A percentile compares a stretch with the other conserved stretches of the same genome.
These are phyloP conservation scores for Connochaetes taurinus DNA, from an alignment of 2,113 vertebrate species.

Conservation along the genomic window DNA sequence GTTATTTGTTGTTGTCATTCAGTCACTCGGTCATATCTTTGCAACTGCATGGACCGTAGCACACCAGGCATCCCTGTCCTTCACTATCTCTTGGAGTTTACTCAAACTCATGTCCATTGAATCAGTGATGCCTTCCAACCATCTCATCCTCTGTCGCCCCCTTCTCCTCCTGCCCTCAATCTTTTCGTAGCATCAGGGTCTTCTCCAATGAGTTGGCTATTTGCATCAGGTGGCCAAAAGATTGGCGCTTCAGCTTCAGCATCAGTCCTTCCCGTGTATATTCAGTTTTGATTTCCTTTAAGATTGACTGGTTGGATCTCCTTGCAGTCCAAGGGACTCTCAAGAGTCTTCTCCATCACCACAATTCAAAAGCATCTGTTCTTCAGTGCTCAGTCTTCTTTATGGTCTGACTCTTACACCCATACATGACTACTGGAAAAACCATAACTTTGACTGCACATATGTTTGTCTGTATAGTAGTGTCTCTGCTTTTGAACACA, in stretches of 20 bases:
- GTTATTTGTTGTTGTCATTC: neutral
- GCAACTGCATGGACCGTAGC: neutral
- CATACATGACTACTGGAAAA: neutral
- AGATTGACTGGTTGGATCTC: neutral
- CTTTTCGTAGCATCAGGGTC: neutral
- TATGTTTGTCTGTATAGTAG: neutral
- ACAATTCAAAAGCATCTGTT: neutral
- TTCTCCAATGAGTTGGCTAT: neutral
- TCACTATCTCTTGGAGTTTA: neutral
- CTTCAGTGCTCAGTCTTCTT: neutral
- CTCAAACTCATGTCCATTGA: neutral
- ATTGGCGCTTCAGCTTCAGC: neutral
- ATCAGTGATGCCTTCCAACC: neutral
- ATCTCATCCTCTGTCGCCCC: neutral
- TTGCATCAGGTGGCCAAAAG: neutral
- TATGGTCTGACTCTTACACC: neutral
- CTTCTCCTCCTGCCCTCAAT: neutral
- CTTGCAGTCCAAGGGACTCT: neutral
- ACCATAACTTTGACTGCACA: neutral
- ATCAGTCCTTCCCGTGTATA: neutral
- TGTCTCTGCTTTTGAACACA: neutral
- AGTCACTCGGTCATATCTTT: neutral
- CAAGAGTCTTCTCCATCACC: neutral
- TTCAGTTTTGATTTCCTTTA: neutral
- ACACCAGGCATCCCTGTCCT: neutral